Base-by-base conservation (phyloP, 2,797 vertebrate species). In the Vireo griseus region DNA sequence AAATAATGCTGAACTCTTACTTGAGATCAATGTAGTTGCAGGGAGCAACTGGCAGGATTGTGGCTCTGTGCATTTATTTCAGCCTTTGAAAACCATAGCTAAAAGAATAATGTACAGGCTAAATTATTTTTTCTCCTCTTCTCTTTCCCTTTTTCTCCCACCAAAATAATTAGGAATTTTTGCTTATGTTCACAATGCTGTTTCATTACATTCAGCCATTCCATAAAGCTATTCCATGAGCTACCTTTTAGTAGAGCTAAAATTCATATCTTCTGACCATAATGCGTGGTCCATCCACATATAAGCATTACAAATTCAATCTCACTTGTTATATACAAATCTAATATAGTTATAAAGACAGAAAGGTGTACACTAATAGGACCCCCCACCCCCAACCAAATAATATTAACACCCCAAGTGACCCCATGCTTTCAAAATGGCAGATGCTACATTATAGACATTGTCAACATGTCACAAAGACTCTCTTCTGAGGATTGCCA, bases 351-450 rank as follows among this genome's bases (percentile, higher is more conserved):
- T 73, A 45, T n/a, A 50, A 74, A 87, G 7, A 19, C 42, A 50
- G 35, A 79, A 96, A 88, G 15, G 13, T 48, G 8, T 24, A 26
- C 20, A 44, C 58, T 71, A 29, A 22, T 39, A 61, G 10, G 10
- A 81, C 2, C 0, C 8, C 28, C 9, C 19, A 31, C 3, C 9
- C 31, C 19, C 15, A 55, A 44, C 0, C 0, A 19, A 14, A 21
- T 10, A 26, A 33, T 33, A 18, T 16, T 52, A 82, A 42, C 4
- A 35, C 4, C 14, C 22, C 22, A 58, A 66, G 48, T 1, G 1
- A 7, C 11, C 47, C 22, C 6, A 37, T 13, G 18, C 8, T 83
- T 91, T 63, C 54, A 71, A 37, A 92, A 88, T 19, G 31, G 33
- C 33, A 72, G 52, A 6, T 68, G 7, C 5, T 63, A 1, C 28